These are phyloP conservation scores for Philopotamus ludificatus DNA, from an alignment of 1,140 invertebrate species.

Conservation along the genomic window DNA sequence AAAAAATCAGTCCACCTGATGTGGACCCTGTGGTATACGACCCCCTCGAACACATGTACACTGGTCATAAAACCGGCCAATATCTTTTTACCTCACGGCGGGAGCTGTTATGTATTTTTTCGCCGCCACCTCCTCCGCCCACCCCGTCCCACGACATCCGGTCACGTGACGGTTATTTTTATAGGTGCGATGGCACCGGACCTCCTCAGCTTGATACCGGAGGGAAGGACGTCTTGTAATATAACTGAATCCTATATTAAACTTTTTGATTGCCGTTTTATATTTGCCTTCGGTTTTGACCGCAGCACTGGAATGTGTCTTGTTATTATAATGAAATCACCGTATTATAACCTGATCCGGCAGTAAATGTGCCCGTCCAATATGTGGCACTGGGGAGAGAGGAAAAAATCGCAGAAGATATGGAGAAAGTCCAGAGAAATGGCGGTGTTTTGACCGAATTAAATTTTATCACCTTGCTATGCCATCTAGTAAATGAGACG, in stretches of 20 bases:
- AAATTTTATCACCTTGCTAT: too few relatives aligned
- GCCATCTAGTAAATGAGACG: too few relatives aligned
- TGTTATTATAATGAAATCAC: constrained; percentile 7
- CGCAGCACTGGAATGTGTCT: background rate
- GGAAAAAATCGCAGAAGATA: too few relatives aligned
- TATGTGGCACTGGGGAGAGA: too few relatives aligned
- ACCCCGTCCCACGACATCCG: too few relatives aligned
- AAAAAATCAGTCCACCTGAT: constrained; percentile 26
- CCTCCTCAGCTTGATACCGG: background rate
- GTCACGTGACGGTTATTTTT: constrained; percentile 41
- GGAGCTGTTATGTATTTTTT: constrained; percentile 27
- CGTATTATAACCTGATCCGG: background rate
- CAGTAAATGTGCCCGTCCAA: background rate
- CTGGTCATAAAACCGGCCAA: constrained; percentile 40
- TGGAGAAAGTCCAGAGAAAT: too few relatives aligned
- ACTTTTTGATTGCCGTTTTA: constrained; percentile 38
- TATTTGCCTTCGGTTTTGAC: constrained; percentile 19
- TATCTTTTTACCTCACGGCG: constrained; percentile 41
- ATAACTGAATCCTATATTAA: constrained; percentile 33
- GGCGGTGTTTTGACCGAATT: too few relatives aligned
- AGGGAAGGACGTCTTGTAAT: constrained; percentile 22
- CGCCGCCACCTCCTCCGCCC: constrained; percentile 15
- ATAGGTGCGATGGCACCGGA: constrained; percentile 37
- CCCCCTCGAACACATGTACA: constrained; percentile 33
- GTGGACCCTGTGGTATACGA: constrained; percentile 16